Percentiles rank a stretch among this genome's conserved stretches.
Conservation (phyloP, 2,797 vertebrate genomes). For the Pogonophryne albipinna region DNA sequence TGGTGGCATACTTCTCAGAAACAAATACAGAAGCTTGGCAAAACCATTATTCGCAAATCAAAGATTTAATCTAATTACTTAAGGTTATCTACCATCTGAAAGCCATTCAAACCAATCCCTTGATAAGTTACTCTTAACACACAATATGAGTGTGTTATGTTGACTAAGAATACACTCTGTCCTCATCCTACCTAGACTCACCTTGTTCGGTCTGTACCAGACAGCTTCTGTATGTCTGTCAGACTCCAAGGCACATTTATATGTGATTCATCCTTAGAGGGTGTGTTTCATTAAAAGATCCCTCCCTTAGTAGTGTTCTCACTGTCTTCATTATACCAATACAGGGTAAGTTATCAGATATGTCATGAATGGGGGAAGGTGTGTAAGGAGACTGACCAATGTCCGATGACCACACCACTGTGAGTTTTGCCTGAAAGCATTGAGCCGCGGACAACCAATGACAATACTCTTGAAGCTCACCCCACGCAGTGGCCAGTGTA, state of each 20-base stretch:
- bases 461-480: constrained; percentile 74
- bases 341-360: constrained; percentile 18
- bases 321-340: background rate
- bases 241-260: background rate
- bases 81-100: background rate
- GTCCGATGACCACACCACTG: constrained; percentile 57
- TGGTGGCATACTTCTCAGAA: background rate
- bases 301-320: constrained; percentile 15
- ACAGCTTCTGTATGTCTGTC: background rate
- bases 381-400: constrained; percentile 14
- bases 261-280: background rate
- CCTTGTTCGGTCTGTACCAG: constrained; percentile 1
- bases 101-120: background rate
- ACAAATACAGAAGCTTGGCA: constrained; percentile 4
- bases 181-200: constrained; percentile 1
- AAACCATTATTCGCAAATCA: background rate
- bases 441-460: constrained; percentile 72
- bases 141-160: background rate
- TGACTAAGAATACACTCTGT: background rate
- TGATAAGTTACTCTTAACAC: background rate
- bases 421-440: constrained; percentile 52
- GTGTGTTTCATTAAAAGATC: background rate
- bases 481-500: constrained; percentile 68
- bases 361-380: constrained; percentile 5
- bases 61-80: background rate